phyloP scores from a whole-genome alignment of 2,888 invertebrate genomes.

The Hetaerina titia region DNA sequence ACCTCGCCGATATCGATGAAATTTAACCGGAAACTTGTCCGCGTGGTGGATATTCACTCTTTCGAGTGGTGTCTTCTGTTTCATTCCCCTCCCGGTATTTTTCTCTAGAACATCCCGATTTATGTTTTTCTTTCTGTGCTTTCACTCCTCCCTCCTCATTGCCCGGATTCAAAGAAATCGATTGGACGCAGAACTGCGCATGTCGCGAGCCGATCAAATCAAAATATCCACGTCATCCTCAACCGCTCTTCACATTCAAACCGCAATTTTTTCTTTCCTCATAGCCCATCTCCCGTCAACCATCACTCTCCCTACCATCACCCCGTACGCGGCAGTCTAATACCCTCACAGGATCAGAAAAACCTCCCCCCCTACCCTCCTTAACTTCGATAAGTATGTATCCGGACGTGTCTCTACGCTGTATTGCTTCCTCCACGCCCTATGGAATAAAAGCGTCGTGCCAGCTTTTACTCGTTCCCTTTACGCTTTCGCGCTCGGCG shows the following conservation, averaged over 20 bases:
- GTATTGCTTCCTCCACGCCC: neutral
- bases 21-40: neutral
- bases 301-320: too few species aligned
- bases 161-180: neutral
- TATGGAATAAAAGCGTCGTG: neutral
- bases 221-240: neutral
- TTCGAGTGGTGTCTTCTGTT: neutral
- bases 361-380: too few species aligned
- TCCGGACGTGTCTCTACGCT: neutral
- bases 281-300: too few species aligned
- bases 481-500: neutral
- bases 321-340: too few species aligned
- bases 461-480: neutral
- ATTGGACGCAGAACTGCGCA: neutral
- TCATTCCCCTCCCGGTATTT: neutral
- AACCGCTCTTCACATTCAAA: neutral
- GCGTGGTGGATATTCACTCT: neutral
- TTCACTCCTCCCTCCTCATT: neutral
- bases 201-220: neutral
- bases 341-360: too few species aligned
- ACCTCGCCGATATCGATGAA: too few species aligned
- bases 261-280: neutral
- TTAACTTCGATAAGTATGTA: neutral
- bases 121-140: neutral
- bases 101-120: neutral